A percentile compares a stretch with the other conserved stretches of the same genome.
phyloP scores from a whole-genome alignment of 1,140 invertebrate genomes.

The Bombus sibiricus region DNA sequence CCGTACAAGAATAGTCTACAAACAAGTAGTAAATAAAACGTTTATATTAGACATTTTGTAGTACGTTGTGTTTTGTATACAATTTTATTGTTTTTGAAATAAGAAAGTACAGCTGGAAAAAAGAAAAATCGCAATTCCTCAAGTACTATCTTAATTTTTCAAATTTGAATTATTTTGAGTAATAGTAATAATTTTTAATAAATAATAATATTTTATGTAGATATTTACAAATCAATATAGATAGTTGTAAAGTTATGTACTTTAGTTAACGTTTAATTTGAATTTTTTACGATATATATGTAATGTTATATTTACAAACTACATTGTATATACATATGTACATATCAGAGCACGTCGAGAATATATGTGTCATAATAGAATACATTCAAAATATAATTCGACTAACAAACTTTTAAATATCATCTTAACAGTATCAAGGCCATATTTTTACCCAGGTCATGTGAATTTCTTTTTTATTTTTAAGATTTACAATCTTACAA shows the following conservation, averaged over 20 bases:
- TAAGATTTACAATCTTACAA: too few relatives aligned
- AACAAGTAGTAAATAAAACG: not conserved
- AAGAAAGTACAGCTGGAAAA: not conserved
- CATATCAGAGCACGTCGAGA: too few relatives aligned
- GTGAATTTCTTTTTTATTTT: not conserved
- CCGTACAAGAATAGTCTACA: constrained; percentile 14
- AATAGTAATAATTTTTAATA: not conserved
- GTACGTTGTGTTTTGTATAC: not conserved
- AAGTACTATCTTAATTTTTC: not conserved
- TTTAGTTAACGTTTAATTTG: too few relatives aligned
- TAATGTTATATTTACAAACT: not conserved
- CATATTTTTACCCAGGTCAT: constrained; percentile 5
- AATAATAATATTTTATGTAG: not conserved
- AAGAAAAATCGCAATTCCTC: not conserved
- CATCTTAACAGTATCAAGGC: too few relatives aligned
- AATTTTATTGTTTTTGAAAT: not conserved
- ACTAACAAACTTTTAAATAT: not conserved
- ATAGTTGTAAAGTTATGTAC: too few relatives aligned
- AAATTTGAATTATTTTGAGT: not conserved
- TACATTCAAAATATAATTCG: not conserved
- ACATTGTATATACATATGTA: not conserved
- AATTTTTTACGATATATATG: not conserved
- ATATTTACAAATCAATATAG: too few relatives aligned
- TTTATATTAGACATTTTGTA: not conserved
- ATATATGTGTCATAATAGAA: too few relatives aligned